Base-by-base conservation (phyloP, 2,888 invertebrate genomes). In the Drosophila pseudotalamancana region DNA sequence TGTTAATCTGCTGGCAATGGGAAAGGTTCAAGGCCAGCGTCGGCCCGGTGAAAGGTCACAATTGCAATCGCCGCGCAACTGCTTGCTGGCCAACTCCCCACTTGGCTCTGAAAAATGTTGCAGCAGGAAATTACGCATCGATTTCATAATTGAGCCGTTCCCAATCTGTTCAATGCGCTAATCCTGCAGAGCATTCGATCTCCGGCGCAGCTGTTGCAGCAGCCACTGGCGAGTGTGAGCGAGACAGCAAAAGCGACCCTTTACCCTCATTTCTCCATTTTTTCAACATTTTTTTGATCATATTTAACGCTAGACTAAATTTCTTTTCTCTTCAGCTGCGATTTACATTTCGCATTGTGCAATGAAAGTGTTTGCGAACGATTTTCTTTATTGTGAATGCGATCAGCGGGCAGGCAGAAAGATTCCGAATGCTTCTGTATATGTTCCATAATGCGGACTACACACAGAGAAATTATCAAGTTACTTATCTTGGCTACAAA, bases 21-120 rank as follows among this genome's bases (percentile, higher is more conserved):
- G 32, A 56, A 55, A 59, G 77, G 73, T 77, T 72, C 84, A 80
- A 80, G 80, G 74, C 60, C 78, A 62, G 61, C 43, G 56, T 60
- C 35, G 43, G 37, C 45, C 45, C 45, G 53, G 45, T 42, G 42
- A 84, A 80, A 78, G 77, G 79, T 82, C 70, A 60, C 29, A 16
- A 40, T 9, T 50, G 64, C 48, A 48, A 14, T 43, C 46, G 53
- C 32, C 6, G 9, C 23, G 8, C 43, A 8, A 27, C 16, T 6
- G 11, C 16, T 25, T 25, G 9, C 31, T 4, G 31, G 18, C 35
- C 18, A 21, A 5, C n/a, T 29, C 4, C 14, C 3, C 11, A 23
- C 14, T 45, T 43, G 27, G n/a, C 27, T 43, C 12, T 23, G 18
- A 12, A 23, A 40, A 16, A 27, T 27, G 9, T 11, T 35, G 21